Base-by-base conservation (phyloP, 1,140 invertebrate species). In the Eupristina koningsbergeri region DNA sequence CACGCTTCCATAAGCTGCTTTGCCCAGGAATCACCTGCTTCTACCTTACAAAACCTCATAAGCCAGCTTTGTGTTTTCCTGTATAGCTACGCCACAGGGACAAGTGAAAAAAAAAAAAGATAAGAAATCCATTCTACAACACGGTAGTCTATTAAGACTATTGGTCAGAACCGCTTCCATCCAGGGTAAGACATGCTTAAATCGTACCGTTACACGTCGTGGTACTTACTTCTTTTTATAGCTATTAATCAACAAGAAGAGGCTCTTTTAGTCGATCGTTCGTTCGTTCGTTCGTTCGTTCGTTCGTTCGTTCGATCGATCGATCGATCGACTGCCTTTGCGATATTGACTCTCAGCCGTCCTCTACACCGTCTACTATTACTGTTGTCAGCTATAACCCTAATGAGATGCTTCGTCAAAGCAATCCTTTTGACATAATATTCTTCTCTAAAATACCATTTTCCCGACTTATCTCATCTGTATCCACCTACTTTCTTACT, bases 201-300 rank as follows among this genome's bases (percentile, higher is more conserved):
- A 90, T 90, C 90, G 88, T 91, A 91, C 91, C 90, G 91, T 92
- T 92, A 91, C 84, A 85, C 86, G 86, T 76, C 36, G 29, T n/a
- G 15, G 36, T 86, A 82, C 86, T 84, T 86, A 82, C 86, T 84
- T 87, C 87, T 92, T 91, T 91, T 92, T 91, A 87, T 87, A 74
- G 73, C 61, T 61, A 82, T 82, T 61, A 82, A 77, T 82, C 74
- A 82, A 58, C 19, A 22, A 63, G 61, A 67, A 53, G 61, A 81
- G 34, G 61, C 64, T 79, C 29, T 31, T 39, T 31, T 22, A 47
- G 61, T 3, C 17, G 75, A 73, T 79, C 82, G 39, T 73, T 83
- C 81, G 58, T 53, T 75, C 73, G 80, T n/a, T n/a, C n/a, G n/a
- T n/a, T n/a, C n/a, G n/a, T n/a, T n/a, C n/a, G n/a, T n/a, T n/a